phyloP scores from a whole-genome alignment of 1,140 invertebrate genomes.

The Subanguina moxae region DNA sequence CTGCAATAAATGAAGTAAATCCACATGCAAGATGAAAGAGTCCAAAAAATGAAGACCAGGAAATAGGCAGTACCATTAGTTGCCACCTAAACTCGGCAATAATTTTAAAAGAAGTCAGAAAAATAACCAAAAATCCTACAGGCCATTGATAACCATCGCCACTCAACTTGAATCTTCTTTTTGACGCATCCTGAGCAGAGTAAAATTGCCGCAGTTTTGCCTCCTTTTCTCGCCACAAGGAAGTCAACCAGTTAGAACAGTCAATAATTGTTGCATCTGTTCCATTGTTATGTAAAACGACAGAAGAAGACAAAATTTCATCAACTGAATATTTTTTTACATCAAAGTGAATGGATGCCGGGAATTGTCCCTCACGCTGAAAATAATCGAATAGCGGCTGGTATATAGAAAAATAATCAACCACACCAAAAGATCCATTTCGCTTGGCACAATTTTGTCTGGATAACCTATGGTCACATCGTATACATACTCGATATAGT shows the following conservation, averaged over 20 bases:
- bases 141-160: slow-evolving; percentile 47
- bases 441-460: slow-evolving; percentile 68
- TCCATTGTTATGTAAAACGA: slow-evolving; percentile 63
- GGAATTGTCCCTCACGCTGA: slow-evolving; percentile 70
- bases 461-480: slow-evolving; percentile 75
- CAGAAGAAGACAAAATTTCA: slow-evolving; percentile 31
- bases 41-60: slow-evolving; percentile 44
- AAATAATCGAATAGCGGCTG: slow-evolving; percentile 67
- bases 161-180: slow-evolving; percentile 33
- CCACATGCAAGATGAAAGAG: slow-evolving; percentile 40
- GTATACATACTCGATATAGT: slow-evolving; percentile 71
- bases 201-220: slow-evolving; percentile 65
- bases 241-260: slow-evolving; percentile 66
- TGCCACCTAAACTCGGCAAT: slow-evolving; percentile 1
- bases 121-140: slow-evolving; percentile 32
- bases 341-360: slow-evolving; percentile 49
- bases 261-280: slow-evolving; percentile 60
- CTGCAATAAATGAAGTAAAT: slow-evolving; percentile 29
- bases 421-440: slow-evolving; percentile 66
- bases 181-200: neutral
- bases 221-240: slow-evolving; percentile 72
- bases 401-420: slow-evolving; percentile 67
- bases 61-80: slow-evolving; percentile 25
- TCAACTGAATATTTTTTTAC: too few relatives aligned
- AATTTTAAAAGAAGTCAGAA: slow-evolving; percentile 14